Evolutionary conservation across 2,113 vertebrate genomes (phyloP), one percentile per base, ranked within the genome.

Genomic region (Cebus imitator): DNA sequence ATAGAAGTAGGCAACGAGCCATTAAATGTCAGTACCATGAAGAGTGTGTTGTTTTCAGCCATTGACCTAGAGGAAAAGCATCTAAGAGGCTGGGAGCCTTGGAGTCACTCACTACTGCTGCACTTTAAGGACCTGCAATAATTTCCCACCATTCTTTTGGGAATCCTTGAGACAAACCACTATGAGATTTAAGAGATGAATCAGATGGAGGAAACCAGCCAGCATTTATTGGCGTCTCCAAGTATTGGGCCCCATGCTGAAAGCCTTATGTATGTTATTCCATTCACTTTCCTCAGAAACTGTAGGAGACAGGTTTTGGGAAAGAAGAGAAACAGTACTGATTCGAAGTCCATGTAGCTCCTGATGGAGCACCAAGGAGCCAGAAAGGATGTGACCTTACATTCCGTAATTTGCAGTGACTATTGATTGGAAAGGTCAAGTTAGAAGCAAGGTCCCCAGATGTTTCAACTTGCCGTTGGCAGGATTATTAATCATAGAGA

Each of bases 391-490:
- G 40, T 32, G 35, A 50, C 37, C 68, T 64, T 64, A 82, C 58
- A 58, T 90, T 87, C 14, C 35, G 58, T 52, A 79, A 37, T 43
- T 32, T 23, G 30, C 73, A 91, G 58, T 13, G 37, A 55, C 50
- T 72, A 48, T 50, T 68, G 35, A 73, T 90, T 50, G 37, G 43
- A 73, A 87, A 78, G 48, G 8, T 73, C 61, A 75, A 58, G 35
- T 94, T 94, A 86, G 52, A 96, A 72, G 30, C 2, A 35, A 35
- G 17, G 35, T 94, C 82, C 78, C 80, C 32, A 66, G 82, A 82
- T 0, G 30, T 23, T 87, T 23, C 40, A 52, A 50, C 35, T 79
- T 95, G 84, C 20, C 30, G 6, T n/a, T 92, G 88, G 73, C 27
- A 66, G 52, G n/a, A 32, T 45, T 18, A 50, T 78, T 64, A 50